A percentile compares a stretch with the other conserved stretches of the same genome.
phyloP scores from a whole-genome alignment of 2,888 invertebrate genomes.

The Oscheius sp. region DNA sequence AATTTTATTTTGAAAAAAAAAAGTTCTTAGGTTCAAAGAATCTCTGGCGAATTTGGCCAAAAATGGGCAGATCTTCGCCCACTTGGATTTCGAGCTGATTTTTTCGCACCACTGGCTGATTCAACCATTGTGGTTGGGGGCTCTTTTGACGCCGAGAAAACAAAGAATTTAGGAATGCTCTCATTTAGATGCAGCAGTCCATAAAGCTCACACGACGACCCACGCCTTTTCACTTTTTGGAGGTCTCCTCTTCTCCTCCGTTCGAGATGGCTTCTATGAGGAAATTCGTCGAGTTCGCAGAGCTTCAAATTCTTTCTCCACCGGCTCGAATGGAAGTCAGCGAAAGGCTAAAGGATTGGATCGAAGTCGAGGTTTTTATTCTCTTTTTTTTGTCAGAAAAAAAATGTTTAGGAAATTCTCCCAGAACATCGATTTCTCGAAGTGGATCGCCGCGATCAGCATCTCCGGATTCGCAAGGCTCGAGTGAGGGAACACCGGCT shows the following conservation, averaged over 20 bases:
- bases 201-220: constrained; percentile 61
- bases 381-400: neutral
- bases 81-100: constrained; percentile 54
- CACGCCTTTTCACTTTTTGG: constrained; percentile 62
- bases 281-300: constrained; percentile 52
- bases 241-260: constrained; percentile 55
- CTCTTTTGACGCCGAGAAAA: neutral
- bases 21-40: constrained; percentile 42
- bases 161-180: constrained; percentile 51
- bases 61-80: constrained; percentile 41
- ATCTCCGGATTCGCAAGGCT: constrained; percentile 28
- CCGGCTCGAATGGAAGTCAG: constrained; percentile 34
- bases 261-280: constrained; percentile 57
- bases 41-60: constrained; percentile 52
- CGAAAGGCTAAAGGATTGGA: constrained; percentile 30
- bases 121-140: constrained; percentile 49
- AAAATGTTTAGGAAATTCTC: constrained; percentile 23
- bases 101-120: constrained; percentile 53
- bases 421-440: constrained; percentile 21
- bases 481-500: constrained; percentile 1
- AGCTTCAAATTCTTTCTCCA: constrained; percentile 50
- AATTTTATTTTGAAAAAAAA: neutral
- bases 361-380: constrained; percentile 3
- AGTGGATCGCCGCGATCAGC: constrained; percentile 31
- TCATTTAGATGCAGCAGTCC: constrained; percentile 62